These are phyloP conservation scores for Rynchops niger DNA, from an alignment of 2,113 vertebrate species.

Conservation along the genomic window DNA sequence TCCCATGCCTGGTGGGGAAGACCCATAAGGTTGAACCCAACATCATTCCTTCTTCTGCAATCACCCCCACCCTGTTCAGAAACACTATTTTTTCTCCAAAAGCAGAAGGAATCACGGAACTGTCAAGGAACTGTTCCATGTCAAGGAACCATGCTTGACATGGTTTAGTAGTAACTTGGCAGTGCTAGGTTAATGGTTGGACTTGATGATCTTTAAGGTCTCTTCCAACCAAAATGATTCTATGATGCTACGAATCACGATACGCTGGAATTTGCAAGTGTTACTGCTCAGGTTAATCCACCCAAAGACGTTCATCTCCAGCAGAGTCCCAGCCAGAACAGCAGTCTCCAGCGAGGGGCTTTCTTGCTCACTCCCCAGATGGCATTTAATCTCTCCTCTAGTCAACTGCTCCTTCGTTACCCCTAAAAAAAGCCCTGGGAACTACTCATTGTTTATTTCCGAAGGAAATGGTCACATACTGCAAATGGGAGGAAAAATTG, in stretches of 20 bases:
- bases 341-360: fast-evolving
- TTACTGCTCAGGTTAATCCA: background rate
- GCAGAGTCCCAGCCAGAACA: background rate
- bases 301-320: background rate
- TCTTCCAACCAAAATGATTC: background rate
- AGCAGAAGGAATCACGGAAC: background rate
- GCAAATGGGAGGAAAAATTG: background rate
- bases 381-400: background rate
- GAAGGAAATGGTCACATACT: background rate
- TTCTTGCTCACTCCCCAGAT: background rate
- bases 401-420: background rate
- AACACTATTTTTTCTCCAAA: background rate
- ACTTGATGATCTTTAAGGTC: background rate
- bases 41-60: background rate
- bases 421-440: background rate
- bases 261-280: background rate
- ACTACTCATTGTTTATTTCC: background rate
- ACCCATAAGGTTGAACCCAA: background rate
- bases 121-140: background rate
- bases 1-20: background rate
- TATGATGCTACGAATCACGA: background rate
- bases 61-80: background rate
- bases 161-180: background rate
- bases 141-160: background rate
- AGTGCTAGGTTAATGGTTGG: background rate